A percentile compares a stretch with the other conserved stretches of the same genome.
These are phyloP conservation scores for Micrasema longulum DNA, from an alignment of 1,140 invertebrate species.

Conservation along the genomic window DNA sequence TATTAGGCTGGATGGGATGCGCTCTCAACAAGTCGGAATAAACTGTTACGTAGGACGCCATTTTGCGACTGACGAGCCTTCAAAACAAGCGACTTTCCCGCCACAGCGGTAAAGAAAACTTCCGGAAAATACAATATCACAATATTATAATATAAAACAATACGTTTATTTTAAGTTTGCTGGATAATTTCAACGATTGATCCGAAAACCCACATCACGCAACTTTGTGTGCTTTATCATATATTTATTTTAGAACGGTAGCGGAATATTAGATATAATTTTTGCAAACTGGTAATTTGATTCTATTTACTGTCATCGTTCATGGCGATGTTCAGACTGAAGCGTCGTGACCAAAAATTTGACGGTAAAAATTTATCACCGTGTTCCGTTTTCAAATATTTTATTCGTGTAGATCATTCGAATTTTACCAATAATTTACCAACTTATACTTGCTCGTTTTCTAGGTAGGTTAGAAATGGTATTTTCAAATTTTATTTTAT, in stretches of 20 bases:
- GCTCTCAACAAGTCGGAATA: constrained; percentile 45
- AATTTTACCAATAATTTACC: too few species aligned
- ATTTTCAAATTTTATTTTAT: too few species aligned
- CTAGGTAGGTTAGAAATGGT: too few species aligned
- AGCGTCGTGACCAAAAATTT: neutral
- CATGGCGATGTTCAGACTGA: constrained; percentile 8
- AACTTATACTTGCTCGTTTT: too few species aligned
- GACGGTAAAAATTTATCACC: neutral
- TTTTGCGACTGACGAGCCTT: neutral
- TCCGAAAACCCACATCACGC: constrained; percentile 30
- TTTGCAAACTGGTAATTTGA: constrained; percentile 15
- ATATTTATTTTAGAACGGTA: constrained; percentile 10
- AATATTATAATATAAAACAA: constrained; percentile 3
- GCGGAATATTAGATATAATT: neutral
- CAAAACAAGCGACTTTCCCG: neutral
- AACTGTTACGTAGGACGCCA: constrained; percentile 35
- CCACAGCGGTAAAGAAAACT: neutral
- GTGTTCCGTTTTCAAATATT: constrained; percentile 14
- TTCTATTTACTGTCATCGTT: constrained; percentile 15
- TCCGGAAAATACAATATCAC: neutral
- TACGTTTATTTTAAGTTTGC: constrained; percentile 16
- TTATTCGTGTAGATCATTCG: too few species aligned
- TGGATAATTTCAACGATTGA: constrained; percentile 20
- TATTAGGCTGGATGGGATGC: constrained; percentile 31
- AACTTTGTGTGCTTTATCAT: constrained; percentile 9